phyloP scores from a whole-genome alignment of 2,888 invertebrate genomes.

The Parthenolecanium corni region DNA sequence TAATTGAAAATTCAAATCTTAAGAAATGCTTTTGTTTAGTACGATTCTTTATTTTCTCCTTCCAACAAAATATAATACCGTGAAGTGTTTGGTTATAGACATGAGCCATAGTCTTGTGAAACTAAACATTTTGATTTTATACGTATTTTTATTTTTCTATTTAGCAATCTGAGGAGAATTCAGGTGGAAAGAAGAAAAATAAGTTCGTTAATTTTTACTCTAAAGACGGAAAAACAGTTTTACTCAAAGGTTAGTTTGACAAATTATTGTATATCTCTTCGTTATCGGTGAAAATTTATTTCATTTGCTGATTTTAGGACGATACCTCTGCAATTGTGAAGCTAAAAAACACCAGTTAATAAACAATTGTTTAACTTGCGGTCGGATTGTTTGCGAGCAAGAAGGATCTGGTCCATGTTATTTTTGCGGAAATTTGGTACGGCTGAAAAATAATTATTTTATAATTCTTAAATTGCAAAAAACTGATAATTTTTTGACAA shows the following conservation, averaged over 20 bases:
- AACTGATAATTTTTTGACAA: background rate
- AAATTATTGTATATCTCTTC: background rate
- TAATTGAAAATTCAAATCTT: too few species aligned
- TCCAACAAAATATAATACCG: too few species aligned
- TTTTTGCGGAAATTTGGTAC: conserved; percentile 76
- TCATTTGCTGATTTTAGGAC: conserved; percentile 45
- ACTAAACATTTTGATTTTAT: background rate
- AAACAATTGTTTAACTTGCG: conserved; percentile 88
- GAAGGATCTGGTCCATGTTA: conserved; percentile 96
- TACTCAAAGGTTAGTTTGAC: conserved; percentile 42
- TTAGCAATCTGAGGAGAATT: conserved; percentile 8
- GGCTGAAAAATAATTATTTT: conserved; percentile 25
- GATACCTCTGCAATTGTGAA: conserved; percentile 83
- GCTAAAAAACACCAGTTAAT: conserved; percentile 79
- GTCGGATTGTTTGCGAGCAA: conserved; percentile 85
- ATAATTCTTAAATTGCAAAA: background rate
- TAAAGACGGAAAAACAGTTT: conserved; percentile 50
- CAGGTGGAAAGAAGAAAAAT: conserved; percentile 46
- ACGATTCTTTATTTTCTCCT: too few species aligned
- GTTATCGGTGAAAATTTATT: background rate
- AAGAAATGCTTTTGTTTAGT: too few species aligned
- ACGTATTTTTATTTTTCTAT: background rate
- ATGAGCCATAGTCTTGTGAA: too few species aligned
- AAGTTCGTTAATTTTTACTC: conserved; percentile 67
- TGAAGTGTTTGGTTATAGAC: too few species aligned